Percentiles rank a stretch among this genome's conserved stretches.
These are phyloP conservation scores for Naso thynnoides DNA, from an alignment of 2,797 vertebrate genomes.

Conservation along the genomic window DNA sequence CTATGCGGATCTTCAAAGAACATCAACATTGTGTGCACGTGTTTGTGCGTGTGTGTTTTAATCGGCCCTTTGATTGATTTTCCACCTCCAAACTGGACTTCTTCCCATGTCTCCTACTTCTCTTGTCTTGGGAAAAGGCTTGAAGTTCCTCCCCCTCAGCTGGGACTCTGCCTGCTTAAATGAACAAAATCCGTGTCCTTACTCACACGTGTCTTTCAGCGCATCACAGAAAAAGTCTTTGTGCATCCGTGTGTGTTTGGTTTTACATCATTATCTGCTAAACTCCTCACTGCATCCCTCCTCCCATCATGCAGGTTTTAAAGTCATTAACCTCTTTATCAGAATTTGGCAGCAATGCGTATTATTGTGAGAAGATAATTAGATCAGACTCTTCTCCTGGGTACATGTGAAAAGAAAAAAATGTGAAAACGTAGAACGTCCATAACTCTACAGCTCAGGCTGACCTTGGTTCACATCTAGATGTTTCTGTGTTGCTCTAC, in stretches of 20 bases:
- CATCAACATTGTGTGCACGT: neutral
- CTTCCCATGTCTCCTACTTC: constrained; percentile 51
- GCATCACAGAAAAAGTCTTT: constrained; percentile 23
- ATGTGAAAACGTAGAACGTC: constrained; percentile 14
- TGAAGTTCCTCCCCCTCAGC: constrained; percentile 66
- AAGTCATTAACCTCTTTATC: constrained; percentile 64
- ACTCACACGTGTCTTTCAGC: constrained; percentile 25
- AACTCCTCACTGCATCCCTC: constrained; percentile 45
- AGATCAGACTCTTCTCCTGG: constrained; percentile 51
- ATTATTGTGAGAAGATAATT: constrained; percentile 58
- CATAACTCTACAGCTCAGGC: constrained; percentile 22
- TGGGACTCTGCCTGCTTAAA: constrained; percentile 55
- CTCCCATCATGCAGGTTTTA: constrained; percentile 53
- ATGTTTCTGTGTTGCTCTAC: neutral
- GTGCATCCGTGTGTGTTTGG: constrained; percentile 33
- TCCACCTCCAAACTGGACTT: constrained; percentile 57
- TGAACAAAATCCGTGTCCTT: constrained; percentile 27
- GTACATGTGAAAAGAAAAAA: constrained; percentile 18
- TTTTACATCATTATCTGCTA: constrained; percentile 50
- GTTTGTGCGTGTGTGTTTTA: neutral
- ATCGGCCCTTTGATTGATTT: constrained; percentile 37
- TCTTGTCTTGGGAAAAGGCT: constrained; percentile 45
- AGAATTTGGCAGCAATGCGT: constrained; percentile 52
- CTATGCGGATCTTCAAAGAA: neutral
- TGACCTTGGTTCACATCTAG: constrained; percentile 30